These are phyloP conservation scores for Linurgus olivaceus DNA, from an alignment of 2,797 vertebrate genomes.

Conservation along the genomic window DNA sequence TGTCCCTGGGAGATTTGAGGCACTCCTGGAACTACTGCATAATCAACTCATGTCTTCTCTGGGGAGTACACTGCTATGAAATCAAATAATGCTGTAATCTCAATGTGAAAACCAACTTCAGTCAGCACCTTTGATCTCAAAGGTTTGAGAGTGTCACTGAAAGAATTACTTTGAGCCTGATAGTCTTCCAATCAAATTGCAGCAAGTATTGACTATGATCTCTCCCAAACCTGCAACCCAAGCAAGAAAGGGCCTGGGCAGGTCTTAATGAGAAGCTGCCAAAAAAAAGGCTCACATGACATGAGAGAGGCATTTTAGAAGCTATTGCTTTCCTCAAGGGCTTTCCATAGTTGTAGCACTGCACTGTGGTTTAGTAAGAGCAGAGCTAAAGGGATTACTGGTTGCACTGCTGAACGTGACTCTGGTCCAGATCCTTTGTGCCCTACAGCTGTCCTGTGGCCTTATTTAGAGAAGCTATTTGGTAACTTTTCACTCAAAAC, in stretches of 20 bases:
- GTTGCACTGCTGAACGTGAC: not conserved
- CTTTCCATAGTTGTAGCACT: not conserved
- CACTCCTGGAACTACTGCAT: conserved; percentile 40
- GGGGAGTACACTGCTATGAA: conserved; percentile 7
- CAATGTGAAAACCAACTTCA: conserved; percentile 35
- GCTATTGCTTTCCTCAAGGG: not conserved
- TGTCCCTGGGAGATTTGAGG: not conserved
- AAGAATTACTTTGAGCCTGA: not conserved
- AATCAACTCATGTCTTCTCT: conserved; percentile 31
- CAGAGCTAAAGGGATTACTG: not conserved
- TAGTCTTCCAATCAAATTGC: not conserved
- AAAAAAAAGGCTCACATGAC: not conserved
- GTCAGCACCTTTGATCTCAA: conserved; percentile 50
- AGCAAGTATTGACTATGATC: not conserved
- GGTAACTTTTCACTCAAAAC: not conserved
- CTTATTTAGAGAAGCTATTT: not conserved
- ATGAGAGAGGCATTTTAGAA: not conserved
- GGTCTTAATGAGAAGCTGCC: not conserved
- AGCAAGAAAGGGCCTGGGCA: not conserved
- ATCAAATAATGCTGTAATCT: conserved; percentile 55
- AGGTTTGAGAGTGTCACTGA: not conserved
- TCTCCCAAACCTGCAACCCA: not conserved
- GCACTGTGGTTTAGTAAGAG: not conserved
- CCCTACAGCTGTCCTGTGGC: not conserved
- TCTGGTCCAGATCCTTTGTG: not conserved